Evolutionary conservation across 1,140 invertebrate genomes (phyloP), one percentile per base, ranked within the genome.

Genomic region (Camponotus vicinus): DNA sequence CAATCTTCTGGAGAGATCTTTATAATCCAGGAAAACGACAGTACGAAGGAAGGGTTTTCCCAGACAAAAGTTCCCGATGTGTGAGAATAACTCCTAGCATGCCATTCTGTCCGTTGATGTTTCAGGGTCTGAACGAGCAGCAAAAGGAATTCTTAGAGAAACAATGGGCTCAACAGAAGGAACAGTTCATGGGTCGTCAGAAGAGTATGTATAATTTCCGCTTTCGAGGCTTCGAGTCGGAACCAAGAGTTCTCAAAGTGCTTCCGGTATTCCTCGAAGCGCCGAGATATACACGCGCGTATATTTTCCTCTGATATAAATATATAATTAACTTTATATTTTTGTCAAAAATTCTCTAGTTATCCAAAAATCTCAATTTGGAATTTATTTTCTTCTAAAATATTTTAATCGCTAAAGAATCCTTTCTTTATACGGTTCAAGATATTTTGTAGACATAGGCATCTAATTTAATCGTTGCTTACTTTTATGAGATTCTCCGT

Each of bases 181-280:
- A 97, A 91, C 97, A 98, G 95, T 98, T 98, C 96, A 97, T 97
- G 93, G 97, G 97, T 95, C 97, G 98, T 93, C 97, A 98, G 95
- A 98, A 98, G 96, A 96, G 98, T 98, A 97, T 96, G 97, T 96
- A 94, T 92, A 3, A 40, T 42, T 9, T 42, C 11, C 61, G 45
- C 18, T 42, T 37, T 78, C 75, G 85, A 76, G 66, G 9, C 40
- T 79, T 55, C 49, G 32, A 64, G 45, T 7, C 7, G 66, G 6
- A n/a, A 63, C 0, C 11, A 13, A 32, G 18, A 66, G 11, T 27
- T 45, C 59, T 8, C 21, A 34, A 45, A 73, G 40, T 45, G 11
- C 18, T 63, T 45, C 3, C 42, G 42, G 7, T 45, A 40, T 8
- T 63, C 8, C 69, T 75, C 79, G 55, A 75, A 7, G 55, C 67